A percentile compares a stretch with the other conserved stretches of the same genome.
phyloP scores from a whole-genome alignment of 2,113 vertebrate species.

The Zosterops hypoxanthus region DNA sequence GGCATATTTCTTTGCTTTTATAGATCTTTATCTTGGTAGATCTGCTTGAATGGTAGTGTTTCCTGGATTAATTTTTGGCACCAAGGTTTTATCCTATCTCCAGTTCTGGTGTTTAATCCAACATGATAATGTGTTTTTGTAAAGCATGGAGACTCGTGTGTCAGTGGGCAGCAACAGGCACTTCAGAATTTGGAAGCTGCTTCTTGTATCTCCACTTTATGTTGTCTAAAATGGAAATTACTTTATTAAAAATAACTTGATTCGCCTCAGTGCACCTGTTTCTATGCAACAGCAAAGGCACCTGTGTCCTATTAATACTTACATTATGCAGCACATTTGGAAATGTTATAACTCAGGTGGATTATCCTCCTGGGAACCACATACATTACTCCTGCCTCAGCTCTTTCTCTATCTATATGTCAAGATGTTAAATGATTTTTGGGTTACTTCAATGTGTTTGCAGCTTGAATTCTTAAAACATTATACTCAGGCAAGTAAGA shows the following conservation, averaged over 20 bases:
- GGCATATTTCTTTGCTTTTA: not conserved
- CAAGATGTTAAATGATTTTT: slow-evolving; percentile 35
- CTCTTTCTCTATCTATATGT: slow-evolving; percentile 2
- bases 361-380: slow-evolving; percentile 14
- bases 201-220: not conserved
- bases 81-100: not conserved
- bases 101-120: not conserved
- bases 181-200: not conserved
- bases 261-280: slow-evolving; percentile 7
- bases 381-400: not conserved
- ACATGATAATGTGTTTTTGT: not conserved
- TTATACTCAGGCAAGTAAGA: not conserved
- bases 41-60: slow-evolving; percentile 32
- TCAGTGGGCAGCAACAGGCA: not conserved
- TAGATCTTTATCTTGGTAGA: not conserved
- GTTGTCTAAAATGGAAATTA: slow-evolving; percentile 30
- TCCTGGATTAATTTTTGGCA: slow-evolving; percentile 50
- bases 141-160: not conserved
- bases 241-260: slow-evolving; percentile 51
- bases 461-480: not conserved
- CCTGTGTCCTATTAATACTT: slow-evolving; percentile 55
- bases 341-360: slow-evolving; percentile 34
- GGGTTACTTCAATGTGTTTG: not conserved
- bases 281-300: slow-evolving; percentile 36
- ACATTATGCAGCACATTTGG: slow-evolving; percentile 41